Conservation (phyloP, 2,888 invertebrate species). For the Eupelmus urozonus region DNA sequence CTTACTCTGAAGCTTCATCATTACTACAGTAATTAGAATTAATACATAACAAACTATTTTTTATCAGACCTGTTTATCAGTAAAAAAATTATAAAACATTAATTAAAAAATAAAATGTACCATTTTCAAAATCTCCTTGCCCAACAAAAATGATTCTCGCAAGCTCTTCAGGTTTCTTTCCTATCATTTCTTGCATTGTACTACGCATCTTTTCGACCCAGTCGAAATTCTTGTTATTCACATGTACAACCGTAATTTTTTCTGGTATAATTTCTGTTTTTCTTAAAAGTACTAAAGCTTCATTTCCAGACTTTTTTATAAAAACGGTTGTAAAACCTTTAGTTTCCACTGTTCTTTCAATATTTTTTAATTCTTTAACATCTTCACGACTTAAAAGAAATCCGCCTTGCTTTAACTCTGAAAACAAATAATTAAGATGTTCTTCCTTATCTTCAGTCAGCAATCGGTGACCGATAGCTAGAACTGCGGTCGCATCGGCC, state of each 20-base stretch:
- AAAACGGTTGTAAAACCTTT: constrained; percentile 43
- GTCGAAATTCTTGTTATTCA: constrained; percentile 70
- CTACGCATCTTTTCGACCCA: constrained; percentile 75
- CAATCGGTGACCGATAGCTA: constrained; percentile 79
- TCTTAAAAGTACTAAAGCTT: constrained; percentile 60
- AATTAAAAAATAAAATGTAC: constrained; percentile 18
- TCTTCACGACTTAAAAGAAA: constrained; percentile 69
- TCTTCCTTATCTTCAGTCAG: constrained; percentile 65
- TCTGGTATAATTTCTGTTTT: constrained; percentile 65
- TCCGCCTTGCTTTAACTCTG: constrained; percentile 62
- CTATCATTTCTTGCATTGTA: constrained; percentile 70
- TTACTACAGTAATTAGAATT: no score
- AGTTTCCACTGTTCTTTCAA: constrained; percentile 79
- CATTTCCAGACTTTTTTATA: constrained; percentile 24
- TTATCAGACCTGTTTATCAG: no score
- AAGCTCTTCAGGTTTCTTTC: constrained; percentile 75
- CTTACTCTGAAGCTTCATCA: no score
- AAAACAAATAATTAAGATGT: constrained; percentile 59
- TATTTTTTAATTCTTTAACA: constrained; percentile 29
- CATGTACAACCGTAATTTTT: constrained; percentile 64
- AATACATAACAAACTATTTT: no score
- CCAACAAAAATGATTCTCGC: constrained; percentile 83
- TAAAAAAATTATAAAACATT: no score
- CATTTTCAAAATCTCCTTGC: constrained; percentile 82
- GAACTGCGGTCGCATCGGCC: constrained; percentile 78